A percentile compares a stretch with the other conserved stretches of the same genome.
Conservation (phyloP, 1,140 invertebrate genomes). For the Leptestheria dahalacensis region DNA sequence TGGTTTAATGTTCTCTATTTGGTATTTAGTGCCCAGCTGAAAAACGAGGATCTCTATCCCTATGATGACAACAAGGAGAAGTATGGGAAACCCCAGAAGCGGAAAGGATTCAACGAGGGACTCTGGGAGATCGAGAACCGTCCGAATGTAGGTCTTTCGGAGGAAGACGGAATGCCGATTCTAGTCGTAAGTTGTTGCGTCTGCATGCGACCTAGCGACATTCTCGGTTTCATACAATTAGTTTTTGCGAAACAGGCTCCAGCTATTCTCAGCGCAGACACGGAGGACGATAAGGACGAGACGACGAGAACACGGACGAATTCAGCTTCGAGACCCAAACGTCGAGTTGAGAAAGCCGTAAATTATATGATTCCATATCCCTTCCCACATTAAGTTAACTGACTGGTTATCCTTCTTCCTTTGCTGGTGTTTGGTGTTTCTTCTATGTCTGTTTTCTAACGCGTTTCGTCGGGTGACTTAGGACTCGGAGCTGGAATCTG, state of each 20-base stretch:
- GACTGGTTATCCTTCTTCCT: background rate
- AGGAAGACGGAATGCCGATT: constrained; percentile 25
- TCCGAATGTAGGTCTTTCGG: constrained; percentile 25
- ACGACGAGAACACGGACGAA: background rate
- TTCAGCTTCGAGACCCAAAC: background rate
- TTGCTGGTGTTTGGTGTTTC: background rate
- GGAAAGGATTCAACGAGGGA: constrained; percentile 49
- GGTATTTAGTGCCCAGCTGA: constrained; percentile 31
- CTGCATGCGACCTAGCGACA: constrained; percentile 16
- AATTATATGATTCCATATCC: background rate
- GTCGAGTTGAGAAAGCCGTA: background rate
- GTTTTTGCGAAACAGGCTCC: constrained; percentile 1
- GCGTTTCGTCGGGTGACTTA: too few relatives aligned
- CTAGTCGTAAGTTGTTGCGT: constrained; percentile 20
- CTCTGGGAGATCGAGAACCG: constrained; percentile 44
- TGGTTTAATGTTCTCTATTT: constrained; percentile 3
- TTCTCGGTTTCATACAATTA: constrained; percentile 6
- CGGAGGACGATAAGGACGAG: constrained; percentile 13
- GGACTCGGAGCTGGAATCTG: constrained; percentile 28
- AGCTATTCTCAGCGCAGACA: background rate
- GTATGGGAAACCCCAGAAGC: constrained; percentile 42
- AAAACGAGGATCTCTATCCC: constrained; percentile 33
- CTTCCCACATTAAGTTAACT: constrained; percentile 1
- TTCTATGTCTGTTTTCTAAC: too few relatives aligned
- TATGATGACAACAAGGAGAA: constrained; percentile 47